phyloP scores from a whole-genome alignment of 2,888 invertebrate genomes.

The Tuta absoluta region DNA sequence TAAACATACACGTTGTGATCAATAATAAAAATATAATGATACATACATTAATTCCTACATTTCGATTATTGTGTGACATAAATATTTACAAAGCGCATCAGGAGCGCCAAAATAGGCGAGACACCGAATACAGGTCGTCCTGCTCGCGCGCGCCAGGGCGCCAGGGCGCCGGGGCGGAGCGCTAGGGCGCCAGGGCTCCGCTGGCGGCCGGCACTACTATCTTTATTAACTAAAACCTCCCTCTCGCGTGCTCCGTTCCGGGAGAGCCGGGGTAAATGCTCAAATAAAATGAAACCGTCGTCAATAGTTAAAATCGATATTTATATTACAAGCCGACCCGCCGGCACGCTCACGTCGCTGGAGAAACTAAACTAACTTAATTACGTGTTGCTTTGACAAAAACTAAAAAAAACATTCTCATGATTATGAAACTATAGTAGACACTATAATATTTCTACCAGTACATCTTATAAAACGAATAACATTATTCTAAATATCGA shows the following conservation, averaged over 20 bases:
- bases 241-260: conserved; percentile 55
- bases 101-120: conserved; percentile 73
- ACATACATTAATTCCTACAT: conserved; percentile 79
- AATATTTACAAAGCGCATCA: conserved; percentile 79
- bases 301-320: conserved; percentile 69
- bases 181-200: conserved; percentile 13
- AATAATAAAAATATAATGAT: conserved; percentile 81
- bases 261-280: conserved; percentile 74
- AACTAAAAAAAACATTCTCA: conserved; percentile 52
- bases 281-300: conserved; percentile 65
- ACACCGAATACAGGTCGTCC: conserved; percentile 46
- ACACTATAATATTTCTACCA: conserved; percentile 66
- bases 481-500: conserved; percentile 75
- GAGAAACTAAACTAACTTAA: conserved; percentile 59
- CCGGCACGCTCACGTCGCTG: conserved; percentile 56
- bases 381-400: conserved; percentile 50
- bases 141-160: conserved; percentile 7
- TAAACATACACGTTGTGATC: conserved; percentile 78
- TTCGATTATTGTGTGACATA: conserved; percentile 81
- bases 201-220: conserved; percentile 50
- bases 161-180: neutral
- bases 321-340: conserved; percentile 59
- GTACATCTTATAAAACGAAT: conserved; percentile 76
- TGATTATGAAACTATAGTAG: conserved; percentile 69
- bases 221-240: conserved; percentile 77